Evolutionary conservation across 2,113 vertebrate species (phyloP), one percentile per base, ranked within the genome.

Genomic region (Poeciliopsis turrubarensis): DNA sequence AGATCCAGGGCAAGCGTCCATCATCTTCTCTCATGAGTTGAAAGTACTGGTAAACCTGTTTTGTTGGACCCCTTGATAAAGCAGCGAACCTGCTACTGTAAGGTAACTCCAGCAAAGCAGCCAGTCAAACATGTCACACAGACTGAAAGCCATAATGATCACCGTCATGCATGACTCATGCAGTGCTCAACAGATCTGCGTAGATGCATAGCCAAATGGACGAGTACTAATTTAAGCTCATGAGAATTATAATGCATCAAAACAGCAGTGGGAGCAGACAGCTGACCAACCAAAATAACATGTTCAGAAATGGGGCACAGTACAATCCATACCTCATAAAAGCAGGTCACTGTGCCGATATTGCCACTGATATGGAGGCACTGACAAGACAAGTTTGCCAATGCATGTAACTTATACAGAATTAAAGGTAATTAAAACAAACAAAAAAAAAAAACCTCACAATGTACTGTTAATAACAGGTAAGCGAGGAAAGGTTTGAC

Each of bases 331-430:
- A 51, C 63, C 73, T 72, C 64, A 34, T 63, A 65, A 60, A 80
- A 70, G 26, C 63, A 70, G 79, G 74, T 44, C 31, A 78, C 37
- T 26, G 75, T 68, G 92, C 87, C 91, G 81, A 87, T 77, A 90
- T 84, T 78, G 86, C 75, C 80, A 92, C 90, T 22, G 81, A 66
- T 73, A 70, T 75, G 65, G 80, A 31, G 63, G 77, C 69, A 26
- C 9, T 0, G 26, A 70, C 63, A 44, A 62, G n/a, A 13, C 6
- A 61, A 67, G 62, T 25, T 17, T 30, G 31, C 10, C 44, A 67
- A 54, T 17, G 70, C 15, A 63, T 60, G 31, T 34, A 77, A 78
- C 2, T 79, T 63, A 67, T 17, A 31, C 17, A 26, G 60, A 25
- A 41, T 37, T 29, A 13, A 27, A 3, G 63, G 30, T 22, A 27